These are phyloP conservation scores for Thalpophila matura DNA, from an alignment of 2,888 invertebrate species.

Conservation along the genomic window DNA sequence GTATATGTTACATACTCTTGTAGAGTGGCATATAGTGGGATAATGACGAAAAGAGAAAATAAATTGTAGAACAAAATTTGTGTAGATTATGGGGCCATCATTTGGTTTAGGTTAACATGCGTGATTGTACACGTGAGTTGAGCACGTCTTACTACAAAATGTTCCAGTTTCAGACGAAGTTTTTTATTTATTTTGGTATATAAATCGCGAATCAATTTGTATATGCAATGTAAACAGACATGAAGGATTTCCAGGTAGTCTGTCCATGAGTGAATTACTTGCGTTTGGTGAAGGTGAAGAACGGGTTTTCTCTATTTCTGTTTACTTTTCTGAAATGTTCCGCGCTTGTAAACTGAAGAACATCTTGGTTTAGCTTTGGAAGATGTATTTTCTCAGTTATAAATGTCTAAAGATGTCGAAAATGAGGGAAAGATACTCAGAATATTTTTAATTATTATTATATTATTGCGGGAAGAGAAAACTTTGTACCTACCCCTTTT, in stretches of 20 bases:
- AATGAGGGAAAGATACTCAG: too few species aligned
- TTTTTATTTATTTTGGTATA: slow-evolving; percentile 40
- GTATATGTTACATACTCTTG: too few species aligned
- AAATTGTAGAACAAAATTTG: too few species aligned
- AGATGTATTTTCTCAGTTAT: neutral
- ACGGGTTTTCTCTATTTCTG: slow-evolving; percentile 33
- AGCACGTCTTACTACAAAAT: slow-evolving; percentile 18
- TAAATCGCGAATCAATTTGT: slow-evolving; percentile 30
- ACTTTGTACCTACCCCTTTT: too few species aligned
- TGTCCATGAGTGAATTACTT: slow-evolving; percentile 42
- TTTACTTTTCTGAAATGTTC: slow-evolving; percentile 17
- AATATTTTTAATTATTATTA: too few species aligned
- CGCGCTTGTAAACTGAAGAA: slow-evolving; percentile 12
- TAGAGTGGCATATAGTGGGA: too few species aligned
- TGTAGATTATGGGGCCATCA: too few species aligned
- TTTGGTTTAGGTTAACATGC: neutral
- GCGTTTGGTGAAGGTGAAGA: slow-evolving; percentile 38
- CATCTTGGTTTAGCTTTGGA: neutral
- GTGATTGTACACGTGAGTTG: slow-evolving; percentile 1
- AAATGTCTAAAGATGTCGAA: too few species aligned
- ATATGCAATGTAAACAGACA: slow-evolving; percentile 41
- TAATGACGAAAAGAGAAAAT: too few species aligned
- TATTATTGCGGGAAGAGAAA: too few species aligned
- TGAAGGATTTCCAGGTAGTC: slow-evolving; percentile 38
- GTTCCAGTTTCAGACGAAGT: slow-evolving; percentile 7